Evolutionary conservation across 1,140 invertebrate genomes (phyloP).

Genomic region (Drosophila triauraria): DNA sequence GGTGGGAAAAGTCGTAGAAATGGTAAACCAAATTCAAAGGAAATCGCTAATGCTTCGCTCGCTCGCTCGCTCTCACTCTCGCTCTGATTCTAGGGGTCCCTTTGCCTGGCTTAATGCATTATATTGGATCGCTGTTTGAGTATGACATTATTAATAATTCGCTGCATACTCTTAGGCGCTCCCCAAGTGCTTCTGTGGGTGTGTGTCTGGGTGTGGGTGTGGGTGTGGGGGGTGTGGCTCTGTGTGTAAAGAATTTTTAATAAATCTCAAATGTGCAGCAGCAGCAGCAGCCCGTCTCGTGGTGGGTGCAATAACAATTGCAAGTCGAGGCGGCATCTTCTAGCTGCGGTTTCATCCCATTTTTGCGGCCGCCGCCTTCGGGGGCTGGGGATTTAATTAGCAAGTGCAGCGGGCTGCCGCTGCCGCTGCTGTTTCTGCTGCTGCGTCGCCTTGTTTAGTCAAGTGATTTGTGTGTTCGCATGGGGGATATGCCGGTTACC

Average conservation of each 20-base stretch:
- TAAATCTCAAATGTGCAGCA: constrained; percentile 84
- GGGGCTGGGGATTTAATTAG: constrained; percentile 82
- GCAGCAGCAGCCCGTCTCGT: constrained; percentile 23
- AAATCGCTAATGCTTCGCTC: constrained; percentile 45
- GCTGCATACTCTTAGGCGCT: constrained; percentile 74
- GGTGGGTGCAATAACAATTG: constrained; percentile 64
- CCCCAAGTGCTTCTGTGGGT: constrained; percentile 36
- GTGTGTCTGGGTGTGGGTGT: constrained; percentile 27
- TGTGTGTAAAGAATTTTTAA: constrained; percentile 82
- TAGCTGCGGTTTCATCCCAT: constrained; percentile 35
- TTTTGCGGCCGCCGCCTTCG: constrained; percentile 24
- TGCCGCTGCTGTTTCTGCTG: constrained; percentile 40
- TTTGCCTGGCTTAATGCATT: constrained; percentile 72
- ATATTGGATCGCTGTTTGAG: constrained; percentile 79
- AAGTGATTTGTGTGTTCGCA: constrained; percentile 75
- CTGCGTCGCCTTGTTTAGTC: constrained; percentile 79
- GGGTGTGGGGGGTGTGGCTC: constrained; percentile 16
- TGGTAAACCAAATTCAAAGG: constrained; percentile 60
- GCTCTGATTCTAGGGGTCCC: constrained; percentile 50
- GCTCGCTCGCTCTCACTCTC: constrained; percentile 23
- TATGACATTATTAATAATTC: constrained; percentile 84
- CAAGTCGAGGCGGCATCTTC: constrained; percentile 72
- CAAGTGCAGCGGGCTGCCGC: constrained; percentile 73
- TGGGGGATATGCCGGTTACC: constrained; percentile 14
- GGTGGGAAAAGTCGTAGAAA: constrained; percentile 31